A percentile compares a stretch with the other conserved stretches of the same genome.
Conservation (phyloP, 1,140 invertebrate genomes). For the Calliphora vicina region DNA sequence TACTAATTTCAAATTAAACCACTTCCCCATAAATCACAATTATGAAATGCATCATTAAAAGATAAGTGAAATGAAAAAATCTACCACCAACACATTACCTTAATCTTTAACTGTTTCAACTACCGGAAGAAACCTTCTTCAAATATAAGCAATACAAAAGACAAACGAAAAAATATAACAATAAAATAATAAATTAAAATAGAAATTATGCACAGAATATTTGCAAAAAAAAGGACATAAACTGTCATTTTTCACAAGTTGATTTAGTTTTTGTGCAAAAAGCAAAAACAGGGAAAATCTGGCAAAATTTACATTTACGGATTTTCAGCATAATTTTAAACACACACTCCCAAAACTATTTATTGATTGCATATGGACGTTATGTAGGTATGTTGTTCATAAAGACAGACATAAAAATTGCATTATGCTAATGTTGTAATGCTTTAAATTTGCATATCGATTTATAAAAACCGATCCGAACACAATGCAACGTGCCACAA, state of each 20-base stretch:
- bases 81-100: no score
- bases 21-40: no score
- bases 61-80: background rate
- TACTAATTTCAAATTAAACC: no score
- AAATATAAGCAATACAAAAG: background rate
- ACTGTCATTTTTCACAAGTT: conserved; percentile 23
- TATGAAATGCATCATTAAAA: no score
- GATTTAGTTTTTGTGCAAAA: conserved; percentile 18
- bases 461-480: background rate
- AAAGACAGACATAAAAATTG: conserved; percentile 9
- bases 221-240: background rate
- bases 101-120: background rate
- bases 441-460: conserved; percentile 17
- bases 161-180: background rate
- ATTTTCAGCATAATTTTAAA: background rate
- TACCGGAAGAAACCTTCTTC: background rate
- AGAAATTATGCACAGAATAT: background rate
- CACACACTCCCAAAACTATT: no score
- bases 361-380: no score
- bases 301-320: background rate
- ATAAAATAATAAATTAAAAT: background rate
- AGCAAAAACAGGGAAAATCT: background rate
- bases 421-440: conserved; percentile 32
- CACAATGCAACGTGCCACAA: background rate
- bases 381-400: no score